Percentiles rank a stretch among this genome's conserved stretches.
Conservation (phyloP, 2,888 invertebrate genomes). For the Lithophane socia region DNA sequence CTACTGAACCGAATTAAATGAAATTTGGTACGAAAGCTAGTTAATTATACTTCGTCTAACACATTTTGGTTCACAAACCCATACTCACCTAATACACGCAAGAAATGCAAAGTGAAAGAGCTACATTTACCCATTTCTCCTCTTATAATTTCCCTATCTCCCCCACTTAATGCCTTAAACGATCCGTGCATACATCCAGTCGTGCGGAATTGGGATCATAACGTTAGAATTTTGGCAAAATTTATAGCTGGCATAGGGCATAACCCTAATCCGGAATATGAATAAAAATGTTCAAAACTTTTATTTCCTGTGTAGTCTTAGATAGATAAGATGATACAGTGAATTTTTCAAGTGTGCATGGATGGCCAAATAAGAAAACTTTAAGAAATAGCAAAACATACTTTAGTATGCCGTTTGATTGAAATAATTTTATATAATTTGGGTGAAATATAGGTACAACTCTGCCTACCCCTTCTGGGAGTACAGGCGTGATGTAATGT, state of each 20-base stretch:
- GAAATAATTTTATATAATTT: background rate
- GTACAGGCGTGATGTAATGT: no score
- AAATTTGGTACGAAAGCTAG: no score
- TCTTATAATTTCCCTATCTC: slow-evolving; percentile 60
- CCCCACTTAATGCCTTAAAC: slow-evolving; percentile 56
- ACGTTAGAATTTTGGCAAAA: slow-evolving; percentile 60
- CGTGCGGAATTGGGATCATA: slow-evolving; percentile 61
- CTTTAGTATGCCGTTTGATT: background rate
- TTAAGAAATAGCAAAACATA: background rate
- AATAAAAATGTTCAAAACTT: slow-evolving; percentile 42
- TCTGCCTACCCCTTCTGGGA: no score
- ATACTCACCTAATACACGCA: background rate
- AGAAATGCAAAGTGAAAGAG: background rate
- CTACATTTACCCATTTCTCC: slow-evolving; percentile 29
- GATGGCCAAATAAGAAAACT: no score
- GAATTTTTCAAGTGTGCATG: background rate
- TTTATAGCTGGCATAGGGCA: slow-evolving; percentile 57
- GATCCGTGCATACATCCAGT: slow-evolving; percentile 55
- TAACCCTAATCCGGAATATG: slow-evolving; percentile 51
- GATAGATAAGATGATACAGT: background rate
- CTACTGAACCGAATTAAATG: no score
- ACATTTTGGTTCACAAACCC: background rate
- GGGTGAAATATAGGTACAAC: no score
- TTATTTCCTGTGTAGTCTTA: slow-evolving; percentile 40
- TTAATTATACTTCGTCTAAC: background rate